Evolutionary conservation across 1,140 invertebrate genomes (phyloP).

Genomic region (Orchesella cincta): DNA sequence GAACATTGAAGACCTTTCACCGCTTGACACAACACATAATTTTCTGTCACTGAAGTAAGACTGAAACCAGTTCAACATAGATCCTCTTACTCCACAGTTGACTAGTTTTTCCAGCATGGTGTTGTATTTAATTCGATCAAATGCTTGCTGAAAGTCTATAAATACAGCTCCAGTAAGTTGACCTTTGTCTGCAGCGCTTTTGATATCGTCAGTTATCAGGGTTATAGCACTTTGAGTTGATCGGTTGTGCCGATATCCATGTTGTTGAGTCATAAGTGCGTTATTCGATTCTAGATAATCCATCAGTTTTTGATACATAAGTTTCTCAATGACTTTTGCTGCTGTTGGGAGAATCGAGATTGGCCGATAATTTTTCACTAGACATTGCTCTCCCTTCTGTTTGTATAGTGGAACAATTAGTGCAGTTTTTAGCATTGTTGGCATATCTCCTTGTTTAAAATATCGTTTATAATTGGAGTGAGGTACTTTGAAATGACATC

Average conservation of each 20-base stretch:
- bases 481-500: neutral
- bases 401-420: neutral
- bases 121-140: too few relatives aligned
- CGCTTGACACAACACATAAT: too few relatives aligned
- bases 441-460: neutral
- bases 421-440: neutral
- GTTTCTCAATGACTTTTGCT: constrained; percentile 5
- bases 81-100: too few relatives aligned
- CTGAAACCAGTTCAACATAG: too few relatives aligned
- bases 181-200: neutral
- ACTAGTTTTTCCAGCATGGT: too few relatives aligned
- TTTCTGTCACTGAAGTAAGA: too few relatives aligned
- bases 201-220: constrained; percentile 13
- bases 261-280: neutral
- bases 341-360: neutral
- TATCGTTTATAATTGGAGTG: neutral
- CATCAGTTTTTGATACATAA: neutral
- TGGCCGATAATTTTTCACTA: neutral
- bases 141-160: neutral
- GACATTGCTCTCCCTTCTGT: neutral
- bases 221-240: constrained; percentile 17
- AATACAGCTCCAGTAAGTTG: neutral
- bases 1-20: too few relatives aligned
- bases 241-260: neutral
- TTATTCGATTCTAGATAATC: neutral